Conservation (phyloP, 1,140 invertebrate species). For the Zaprionus vittiger region DNA sequence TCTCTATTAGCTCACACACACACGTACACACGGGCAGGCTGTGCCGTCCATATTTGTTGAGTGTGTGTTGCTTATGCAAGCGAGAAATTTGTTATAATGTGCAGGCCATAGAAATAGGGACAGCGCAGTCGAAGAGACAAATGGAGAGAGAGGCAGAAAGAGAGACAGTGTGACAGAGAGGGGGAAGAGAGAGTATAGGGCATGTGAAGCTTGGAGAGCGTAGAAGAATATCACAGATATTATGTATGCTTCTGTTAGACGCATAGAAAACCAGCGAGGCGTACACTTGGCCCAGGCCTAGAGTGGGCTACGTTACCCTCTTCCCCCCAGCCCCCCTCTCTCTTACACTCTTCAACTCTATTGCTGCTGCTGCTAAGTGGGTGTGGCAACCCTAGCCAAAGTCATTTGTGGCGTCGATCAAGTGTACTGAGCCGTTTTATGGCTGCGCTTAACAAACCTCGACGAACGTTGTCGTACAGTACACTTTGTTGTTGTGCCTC, state of each 20-base stretch:
- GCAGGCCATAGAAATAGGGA: conserved; percentile 62
- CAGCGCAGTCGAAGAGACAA: conserved; percentile 17
- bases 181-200: too few relatives aligned
- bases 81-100: conserved; percentile 82
- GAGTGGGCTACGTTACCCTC: not conserved
- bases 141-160: not conserved
- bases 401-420: conserved; percentile 78
- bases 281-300: conserved; percentile 63
- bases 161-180: not conserved
- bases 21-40: conserved; percentile 22
- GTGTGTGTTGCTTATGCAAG: conserved; percentile 78
- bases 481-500: conserved; percentile 47
- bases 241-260: conserved; percentile 72
- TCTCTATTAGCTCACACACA: conserved; percentile 31
- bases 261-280: conserved; percentile 74
- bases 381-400: conserved; percentile 55
- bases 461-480: conserved; percentile 38
- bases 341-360: not conserved
- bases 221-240: conserved; percentile 57
- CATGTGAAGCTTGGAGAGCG: not conserved
- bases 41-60: conserved; percentile 50
- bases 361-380: conserved; percentile 2
- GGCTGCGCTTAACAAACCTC: conserved; percentile 76
- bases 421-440: conserved; percentile 80
- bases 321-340: not conserved